Evolutionary conservation across 1,140 invertebrate genomes (phyloP).

Genomic region (Drosophila ficusphila): DNA sequence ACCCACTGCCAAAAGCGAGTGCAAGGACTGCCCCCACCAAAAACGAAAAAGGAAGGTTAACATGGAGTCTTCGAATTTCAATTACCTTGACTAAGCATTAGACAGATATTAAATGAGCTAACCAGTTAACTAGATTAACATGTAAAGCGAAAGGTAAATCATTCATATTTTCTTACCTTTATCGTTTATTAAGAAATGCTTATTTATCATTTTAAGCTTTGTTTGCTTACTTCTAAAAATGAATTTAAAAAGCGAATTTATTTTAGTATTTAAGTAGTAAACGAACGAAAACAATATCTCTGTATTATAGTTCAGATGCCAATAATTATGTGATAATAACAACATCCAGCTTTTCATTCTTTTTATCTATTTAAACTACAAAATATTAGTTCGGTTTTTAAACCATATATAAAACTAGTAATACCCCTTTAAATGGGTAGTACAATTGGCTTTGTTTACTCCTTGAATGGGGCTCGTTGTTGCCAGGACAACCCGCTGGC

Average conservation of each 20-base stretch:
- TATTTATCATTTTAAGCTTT: too few relatives aligned
- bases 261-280: neutral
- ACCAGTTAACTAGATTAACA: too few relatives aligned
- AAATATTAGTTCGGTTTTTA: neutral
- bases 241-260: neutral
- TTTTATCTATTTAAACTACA: neutral
- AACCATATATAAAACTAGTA: neutral
- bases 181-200: too few relatives aligned
- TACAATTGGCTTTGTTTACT: conserved; percentile 40
- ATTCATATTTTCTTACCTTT: too few relatives aligned
- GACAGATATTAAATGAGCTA: too few relatives aligned
- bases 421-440: neutral
- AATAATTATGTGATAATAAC: too few relatives aligned
- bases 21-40: conserved; percentile 63
- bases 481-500: conserved; percentile 48
- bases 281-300: too few relatives aligned
- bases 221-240: too few relatives aligned
- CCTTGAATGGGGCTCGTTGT: conserved; percentile 23
- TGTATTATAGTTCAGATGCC: too few relatives aligned
- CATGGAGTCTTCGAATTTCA: neutral
- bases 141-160: too few relatives aligned
- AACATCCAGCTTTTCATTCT: too few relatives aligned
- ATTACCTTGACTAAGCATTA: neutral
- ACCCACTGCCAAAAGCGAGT: conserved; percentile 71
- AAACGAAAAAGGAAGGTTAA: conserved; percentile 37